Evolutionary conservation across 2,113 vertebrate species (phyloP).

Genomic region (Oenanthe oenanthe): DNA sequence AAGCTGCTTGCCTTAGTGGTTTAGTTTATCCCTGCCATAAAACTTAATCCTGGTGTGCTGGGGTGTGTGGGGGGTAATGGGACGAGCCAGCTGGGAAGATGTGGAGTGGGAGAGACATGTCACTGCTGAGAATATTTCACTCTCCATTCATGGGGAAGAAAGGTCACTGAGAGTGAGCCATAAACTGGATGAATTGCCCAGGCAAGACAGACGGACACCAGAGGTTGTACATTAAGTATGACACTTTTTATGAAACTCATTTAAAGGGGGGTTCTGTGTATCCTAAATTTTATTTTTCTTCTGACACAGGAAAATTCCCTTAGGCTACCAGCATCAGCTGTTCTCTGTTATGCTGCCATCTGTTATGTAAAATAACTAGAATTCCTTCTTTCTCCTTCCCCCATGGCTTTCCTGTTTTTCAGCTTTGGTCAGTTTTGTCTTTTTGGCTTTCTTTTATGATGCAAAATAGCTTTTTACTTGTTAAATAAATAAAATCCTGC

Average conservation of each 20-base stretch:
- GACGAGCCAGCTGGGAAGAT: background rate
- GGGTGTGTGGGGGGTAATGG: background rate
- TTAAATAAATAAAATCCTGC: conserved; percentile 34
- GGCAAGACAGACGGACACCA: background rate
- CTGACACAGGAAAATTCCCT: background rate
- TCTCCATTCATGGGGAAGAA: background rate
- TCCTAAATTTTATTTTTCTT: conserved; percentile 50
- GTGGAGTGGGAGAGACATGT: background rate
- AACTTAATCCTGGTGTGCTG: background rate
- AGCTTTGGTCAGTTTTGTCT: conserved; percentile 46
- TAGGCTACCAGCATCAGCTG: conserved; percentile 54
- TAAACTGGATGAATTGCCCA: background rate
- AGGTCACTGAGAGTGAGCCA: background rate
- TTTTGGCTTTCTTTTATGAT: conserved; percentile 28
- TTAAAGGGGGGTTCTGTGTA: background rate
- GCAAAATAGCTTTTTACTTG: background rate
- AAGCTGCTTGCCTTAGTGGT: background rate
- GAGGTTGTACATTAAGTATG: background rate
- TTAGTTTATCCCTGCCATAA: background rate
- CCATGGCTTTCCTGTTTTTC: conserved; percentile 52
- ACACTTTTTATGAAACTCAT: conserved; percentile 22
- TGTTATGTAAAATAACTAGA: conserved; percentile 56
- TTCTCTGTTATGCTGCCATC: conserved; percentile 59
- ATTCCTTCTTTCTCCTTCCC: conserved; percentile 34
- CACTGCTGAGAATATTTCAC: background rate